Base-by-base conservation (phyloP, 2,797 vertebrate species). In the Chelon auratus region DNA sequence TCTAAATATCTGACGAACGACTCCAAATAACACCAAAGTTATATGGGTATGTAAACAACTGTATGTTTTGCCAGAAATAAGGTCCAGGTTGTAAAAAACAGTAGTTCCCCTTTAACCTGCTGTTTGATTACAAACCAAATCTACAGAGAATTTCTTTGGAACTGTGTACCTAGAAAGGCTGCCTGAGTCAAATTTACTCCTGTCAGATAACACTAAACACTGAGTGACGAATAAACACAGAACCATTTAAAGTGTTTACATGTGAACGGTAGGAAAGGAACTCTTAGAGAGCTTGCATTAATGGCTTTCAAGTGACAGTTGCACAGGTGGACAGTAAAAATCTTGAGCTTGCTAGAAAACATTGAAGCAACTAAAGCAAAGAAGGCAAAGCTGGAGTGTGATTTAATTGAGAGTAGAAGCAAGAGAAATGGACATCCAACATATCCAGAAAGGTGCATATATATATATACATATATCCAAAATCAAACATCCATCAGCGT, bases 401-500 rank as follows among this genome's bases (percentile, higher is more conserved):
- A 17, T 15, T 13, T 67, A 26, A 30, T n/a, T 12, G 18, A 42
- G 8, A 37, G 20, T 22, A 51, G 43, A 6, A 36, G n/a, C 2
- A 40, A 26, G 26, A 12, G 2, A 20, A 17, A n/a, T 54, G 51
- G 40, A 58, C 13, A 53, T 12, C 50, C 18, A 40, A 56, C 42
- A 66, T 57, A 76, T 36, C 37, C 60, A 67, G 42, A 57, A 43
- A 82, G 18, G 37, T 68, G 69, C 63, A 68, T 66, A 68, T 66
- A 67, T 69, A 6, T 14, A 68, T 66, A 69, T 69, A 71, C 62
- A 68, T 66, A 69, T 69, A 6, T 14, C 8, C 58, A 55, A 60
- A 68, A 67, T 78, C 51, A 69, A 69, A 73, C 78, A 75, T 87
- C 57, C 47, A 66, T 82, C 80, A 77, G 43, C 63, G 57, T 59